Percentiles rank a stretch among this genome's conserved stretches.
phyloP scores from a whole-genome alignment of 2,888 invertebrate species.

The Pseudococcus viburni region DNA sequence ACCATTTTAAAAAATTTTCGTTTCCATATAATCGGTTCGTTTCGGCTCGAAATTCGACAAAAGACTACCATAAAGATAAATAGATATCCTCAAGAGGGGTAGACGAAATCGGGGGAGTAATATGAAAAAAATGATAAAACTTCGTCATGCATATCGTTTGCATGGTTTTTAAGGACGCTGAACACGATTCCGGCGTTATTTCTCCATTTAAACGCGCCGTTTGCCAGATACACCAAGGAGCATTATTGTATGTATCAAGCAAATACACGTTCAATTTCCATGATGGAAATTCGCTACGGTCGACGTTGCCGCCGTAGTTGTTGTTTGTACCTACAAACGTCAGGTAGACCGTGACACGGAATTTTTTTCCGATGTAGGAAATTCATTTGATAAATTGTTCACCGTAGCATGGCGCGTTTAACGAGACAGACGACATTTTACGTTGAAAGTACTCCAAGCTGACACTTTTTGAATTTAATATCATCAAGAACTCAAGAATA shows the following conservation, averaged over 20 bases:
- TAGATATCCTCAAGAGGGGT: background rate
- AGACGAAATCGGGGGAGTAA: background rate
- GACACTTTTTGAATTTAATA: slow-evolving; percentile 31
- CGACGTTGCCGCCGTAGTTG: background rate
- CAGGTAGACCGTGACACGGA: background rate
- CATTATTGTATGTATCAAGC: background rate
- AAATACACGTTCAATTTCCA: slow-evolving; percentile 14
- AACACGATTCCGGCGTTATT: slow-evolving; percentile 17
- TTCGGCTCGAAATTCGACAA: background rate
- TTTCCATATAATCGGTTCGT: background rate
- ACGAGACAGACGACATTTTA: slow-evolving; percentile 24
- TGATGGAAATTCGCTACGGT: slow-evolving; percentile 3
- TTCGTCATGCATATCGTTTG: background rate
- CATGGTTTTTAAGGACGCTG: background rate
- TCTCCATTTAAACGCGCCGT: background rate
- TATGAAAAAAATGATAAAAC: background rate
- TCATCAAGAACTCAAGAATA: background rate
- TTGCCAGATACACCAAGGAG: background rate
- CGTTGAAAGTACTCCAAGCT: slow-evolving; percentile 12
- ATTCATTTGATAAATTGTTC: slow-evolving; percentile 31
- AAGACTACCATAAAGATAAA: background rate
- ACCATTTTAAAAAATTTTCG: no score
- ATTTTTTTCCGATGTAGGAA: slow-evolving; percentile 2
- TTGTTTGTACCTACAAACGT: background rate
- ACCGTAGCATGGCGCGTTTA: slow-evolving; percentile 12